Evolutionary conservation across 2,888 invertebrate species (phyloP).

Genomic region (Platycheirus rosarum): DNA sequence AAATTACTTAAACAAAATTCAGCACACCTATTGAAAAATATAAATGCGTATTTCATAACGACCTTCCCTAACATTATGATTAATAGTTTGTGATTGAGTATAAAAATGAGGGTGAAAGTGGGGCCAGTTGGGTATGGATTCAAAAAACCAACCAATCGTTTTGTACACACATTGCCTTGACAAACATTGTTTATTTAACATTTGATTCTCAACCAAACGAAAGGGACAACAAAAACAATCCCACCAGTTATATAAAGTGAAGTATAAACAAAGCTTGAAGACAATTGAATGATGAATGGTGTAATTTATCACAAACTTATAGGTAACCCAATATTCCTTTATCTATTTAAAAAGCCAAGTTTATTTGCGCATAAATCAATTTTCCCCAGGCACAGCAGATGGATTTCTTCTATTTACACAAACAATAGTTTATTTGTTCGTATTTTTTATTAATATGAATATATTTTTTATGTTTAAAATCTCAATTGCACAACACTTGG

Average conservation of each 20-base stretch:
- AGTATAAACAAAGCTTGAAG: slow-evolving; percentile 10
- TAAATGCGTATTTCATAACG: neutral
- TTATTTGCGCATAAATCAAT: slow-evolving; percentile 57
- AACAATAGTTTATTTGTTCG: slow-evolving; percentile 41
- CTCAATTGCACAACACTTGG: slow-evolving; percentile 50
- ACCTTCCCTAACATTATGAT: neutral
- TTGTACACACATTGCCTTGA: neutral
- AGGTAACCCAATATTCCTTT: slow-evolving; percentile 31
- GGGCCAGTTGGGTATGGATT: neutral
- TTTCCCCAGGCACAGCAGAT: slow-evolving; percentile 26
- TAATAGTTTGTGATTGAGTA: neutral
- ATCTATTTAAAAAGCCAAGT: slow-evolving; percentile 5
- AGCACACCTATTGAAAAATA: neutral
- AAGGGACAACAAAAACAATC: slow-evolving; percentile 10
- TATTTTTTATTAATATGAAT: slow-evolving; percentile 37
- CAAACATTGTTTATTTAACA: neutral
- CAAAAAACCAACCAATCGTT: neutral
- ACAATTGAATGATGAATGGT: slow-evolving; percentile 33
- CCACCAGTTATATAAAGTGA: neutral
- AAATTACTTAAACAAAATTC: neutral
- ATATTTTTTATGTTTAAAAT: slow-evolving; percentile 23
- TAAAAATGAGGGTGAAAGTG: neutral
- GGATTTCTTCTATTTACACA: slow-evolving; percentile 51
- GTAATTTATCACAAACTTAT: slow-evolving; percentile 46
- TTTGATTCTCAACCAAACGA: neutral